A percentile compares a stretch with the other conserved stretches of the same genome.
Evolutionary conservation across 2,113 vertebrate species (phyloP).

Genomic region (Larimichthys crocea): DNA sequence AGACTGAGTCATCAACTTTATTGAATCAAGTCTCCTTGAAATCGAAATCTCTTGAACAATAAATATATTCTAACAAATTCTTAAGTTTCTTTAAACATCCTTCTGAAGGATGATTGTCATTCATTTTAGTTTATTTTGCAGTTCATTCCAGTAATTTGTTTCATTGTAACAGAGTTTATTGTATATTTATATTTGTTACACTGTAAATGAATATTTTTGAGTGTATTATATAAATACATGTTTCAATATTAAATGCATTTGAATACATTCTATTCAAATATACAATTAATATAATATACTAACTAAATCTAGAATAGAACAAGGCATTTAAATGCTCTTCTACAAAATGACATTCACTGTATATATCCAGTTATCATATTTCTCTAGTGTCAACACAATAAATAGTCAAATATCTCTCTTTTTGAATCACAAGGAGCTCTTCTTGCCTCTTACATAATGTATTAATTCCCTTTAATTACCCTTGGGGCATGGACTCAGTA

Average conservation of each 20-base stretch:
- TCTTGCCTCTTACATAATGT: constrained; percentile 26
- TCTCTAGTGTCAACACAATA: neutral
- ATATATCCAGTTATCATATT: neutral
- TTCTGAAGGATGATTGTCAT: neutral
- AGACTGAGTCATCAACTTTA: neutral
- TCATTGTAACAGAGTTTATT: neutral
- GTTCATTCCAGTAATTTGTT: neutral
- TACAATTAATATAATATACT: neutral
- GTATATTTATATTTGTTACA: neutral
- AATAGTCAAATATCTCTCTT: neutral
- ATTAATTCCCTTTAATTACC: constrained; percentile 34
- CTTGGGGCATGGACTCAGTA: neutral
- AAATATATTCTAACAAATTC: too few relatives aligned
- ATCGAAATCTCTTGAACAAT: neutral
- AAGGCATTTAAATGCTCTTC: neutral
- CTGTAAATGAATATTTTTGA: neutral
- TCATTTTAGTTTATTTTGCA: neutral
- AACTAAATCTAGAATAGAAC: neutral
- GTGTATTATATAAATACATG: neutral
- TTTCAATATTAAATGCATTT: neutral
- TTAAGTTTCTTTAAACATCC: neutral
- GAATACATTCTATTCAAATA: neutral
- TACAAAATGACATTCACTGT: neutral
- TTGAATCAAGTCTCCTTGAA: neutral
- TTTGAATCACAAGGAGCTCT: constrained; percentile 1